Evolutionary conservation across 2,113 vertebrate genomes (phyloP).

Genomic region (Dicrurus megarhynchus): DNA sequence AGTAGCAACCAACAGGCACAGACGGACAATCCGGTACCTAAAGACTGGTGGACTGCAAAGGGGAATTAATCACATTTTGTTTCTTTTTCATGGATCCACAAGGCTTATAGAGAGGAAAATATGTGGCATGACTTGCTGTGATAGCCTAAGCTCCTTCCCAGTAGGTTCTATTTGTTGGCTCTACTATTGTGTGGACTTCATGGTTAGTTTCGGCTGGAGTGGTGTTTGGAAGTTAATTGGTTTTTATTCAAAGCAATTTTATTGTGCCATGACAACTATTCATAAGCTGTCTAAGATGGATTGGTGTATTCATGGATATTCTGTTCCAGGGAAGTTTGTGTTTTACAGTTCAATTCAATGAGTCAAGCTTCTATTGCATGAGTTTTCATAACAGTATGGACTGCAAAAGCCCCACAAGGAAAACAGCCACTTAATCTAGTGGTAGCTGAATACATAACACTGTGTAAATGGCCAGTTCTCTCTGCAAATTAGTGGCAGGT

Average conservation of each 20-base stretch:
- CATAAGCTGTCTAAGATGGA: not conserved
- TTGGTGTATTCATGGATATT: not conserved
- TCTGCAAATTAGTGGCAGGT: not conserved
- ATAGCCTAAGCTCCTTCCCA: not conserved
- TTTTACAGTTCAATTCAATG: not conserved
- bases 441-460: not conserved
- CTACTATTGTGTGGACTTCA: not conserved
- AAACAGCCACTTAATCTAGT: not conserved
- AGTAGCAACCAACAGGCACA: not conserved
- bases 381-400: not conserved
- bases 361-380: not conserved
- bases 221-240: not conserved
- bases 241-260: not conserved
- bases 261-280: not conserved
- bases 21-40: not conserved
- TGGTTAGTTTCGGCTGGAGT: not conserved
- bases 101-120: not conserved
- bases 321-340: not conserved
- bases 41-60: not conserved
- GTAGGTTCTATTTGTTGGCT: not conserved
- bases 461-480: not conserved
- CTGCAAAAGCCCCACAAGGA: not conserved
- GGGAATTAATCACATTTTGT: not conserved
- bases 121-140: not conserved
- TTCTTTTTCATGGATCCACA: not conserved